Percentiles rank a stretch among this genome's conserved stretches.
phyloP scores from a whole-genome alignment of 2,888 invertebrate genomes.

The Mayetiola destructor region DNA sequence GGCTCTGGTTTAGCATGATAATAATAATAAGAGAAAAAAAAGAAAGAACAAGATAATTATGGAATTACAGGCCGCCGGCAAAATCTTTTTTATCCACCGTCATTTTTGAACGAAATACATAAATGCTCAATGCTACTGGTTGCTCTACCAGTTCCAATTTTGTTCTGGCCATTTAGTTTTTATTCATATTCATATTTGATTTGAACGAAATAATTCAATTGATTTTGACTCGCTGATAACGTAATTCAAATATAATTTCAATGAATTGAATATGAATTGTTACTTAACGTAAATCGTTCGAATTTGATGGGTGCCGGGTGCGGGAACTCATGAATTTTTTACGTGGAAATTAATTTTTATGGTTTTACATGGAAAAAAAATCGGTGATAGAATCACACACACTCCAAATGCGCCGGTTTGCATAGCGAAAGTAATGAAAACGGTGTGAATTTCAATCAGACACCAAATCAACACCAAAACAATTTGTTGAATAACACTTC shows the following conservation, averaged over 20 bases:
- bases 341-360: slow-evolving; percentile 7
- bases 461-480: not conserved
- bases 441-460: slow-evolving; percentile 6
- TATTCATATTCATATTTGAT: not conserved
- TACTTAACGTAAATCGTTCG: slow-evolving; percentile 1
- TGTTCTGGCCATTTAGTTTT: not conserved
- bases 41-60: slow-evolving; percentile 3
- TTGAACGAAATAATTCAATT: not conserved
- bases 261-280: slow-evolving; percentile 12
- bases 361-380: not conserved
- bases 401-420: too few relatives aligned
- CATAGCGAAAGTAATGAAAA: too few relatives aligned
- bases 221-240: slow-evolving; percentile 1
- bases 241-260: slow-evolving; percentile 12
- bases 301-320: not conserved
- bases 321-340: slow-evolving; percentile 6
- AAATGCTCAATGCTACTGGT: slow-evolving; percentile 7
- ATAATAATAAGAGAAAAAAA: too few relatives aligned
- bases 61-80: slow-evolving; percentile 1
- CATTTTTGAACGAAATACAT: slow-evolving; percentile 3
- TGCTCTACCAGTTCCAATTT: not conserved
- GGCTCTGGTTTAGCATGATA: too few relatives aligned
- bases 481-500: not conserved
- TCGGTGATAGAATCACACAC: not conserved
- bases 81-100: not conserved